Conservation (phyloP, 2,113 vertebrate species). For the Rallus limicola region DNA sequence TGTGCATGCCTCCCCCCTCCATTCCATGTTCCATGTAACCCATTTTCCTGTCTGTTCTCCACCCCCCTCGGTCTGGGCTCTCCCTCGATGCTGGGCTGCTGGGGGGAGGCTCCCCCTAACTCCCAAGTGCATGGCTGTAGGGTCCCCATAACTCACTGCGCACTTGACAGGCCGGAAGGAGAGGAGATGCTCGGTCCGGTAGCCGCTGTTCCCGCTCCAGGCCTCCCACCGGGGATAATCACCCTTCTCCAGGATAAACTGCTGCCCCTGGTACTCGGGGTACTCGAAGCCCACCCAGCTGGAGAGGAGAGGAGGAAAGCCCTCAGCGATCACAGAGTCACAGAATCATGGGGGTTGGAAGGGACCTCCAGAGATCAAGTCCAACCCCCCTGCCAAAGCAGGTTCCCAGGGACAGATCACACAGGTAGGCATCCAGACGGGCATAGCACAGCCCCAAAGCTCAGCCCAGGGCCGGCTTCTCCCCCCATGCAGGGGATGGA, state of each 20-base stretch:
- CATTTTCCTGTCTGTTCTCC: background rate
- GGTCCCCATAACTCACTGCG: constrained; percentile 78
- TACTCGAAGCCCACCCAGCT: constrained; percentile 95
- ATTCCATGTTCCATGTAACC: background rate
- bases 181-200: constrained; percentile 92
- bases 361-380: too few species aligned
- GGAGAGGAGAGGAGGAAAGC: background rate
- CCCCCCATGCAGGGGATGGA: background rate
- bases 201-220: constrained; percentile 93
- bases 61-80: too few species aligned
- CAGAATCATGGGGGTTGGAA: too few species aligned
- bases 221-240: constrained; percentile 93
- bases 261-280: constrained; percentile 95
- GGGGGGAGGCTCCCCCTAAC: background rate
- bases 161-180: constrained; percentile 94
- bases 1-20: background rate
- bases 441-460: background rate
- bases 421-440: too few species aligned
- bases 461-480: background rate
- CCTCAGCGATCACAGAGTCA: background rate
- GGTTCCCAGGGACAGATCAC: too few species aligned
- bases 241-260: constrained; percentile 97
- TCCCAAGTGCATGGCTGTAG: background rate
- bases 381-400: too few species aligned
- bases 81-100: background rate